Evolutionary conservation across 2,113 vertebrate genomes (phyloP).

Genomic region (Cinclus mexicanus): DNA sequence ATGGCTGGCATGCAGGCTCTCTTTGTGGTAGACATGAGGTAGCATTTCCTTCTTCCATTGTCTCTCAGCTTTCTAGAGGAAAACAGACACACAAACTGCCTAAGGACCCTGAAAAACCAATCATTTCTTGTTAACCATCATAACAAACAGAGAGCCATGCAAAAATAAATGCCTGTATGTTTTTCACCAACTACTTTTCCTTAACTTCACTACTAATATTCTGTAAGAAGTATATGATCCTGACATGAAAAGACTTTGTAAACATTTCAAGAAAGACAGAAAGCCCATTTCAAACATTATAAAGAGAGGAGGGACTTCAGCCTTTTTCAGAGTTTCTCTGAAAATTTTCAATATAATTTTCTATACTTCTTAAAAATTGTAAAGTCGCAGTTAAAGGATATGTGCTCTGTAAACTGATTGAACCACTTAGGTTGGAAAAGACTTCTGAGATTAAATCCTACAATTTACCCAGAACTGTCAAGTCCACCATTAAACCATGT

Average conservation of each 20-base stretch:
- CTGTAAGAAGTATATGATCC: neutral
- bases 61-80: neutral
- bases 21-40: neutral
- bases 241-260: neutral
- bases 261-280: neutral
- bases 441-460: neutral
- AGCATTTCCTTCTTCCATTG: neutral
- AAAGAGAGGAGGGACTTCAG: neutral
- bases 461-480: neutral
- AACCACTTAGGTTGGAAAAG: neutral
- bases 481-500: neutral
- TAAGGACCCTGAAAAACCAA: neutral
- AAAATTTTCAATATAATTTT: neutral
- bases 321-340: neutral
- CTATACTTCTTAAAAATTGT: neutral
- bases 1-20: neutral
- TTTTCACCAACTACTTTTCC: neutral
- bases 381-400: neutral
- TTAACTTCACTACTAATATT: neutral
- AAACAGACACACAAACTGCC: neutral
- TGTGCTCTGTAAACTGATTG: neutral
- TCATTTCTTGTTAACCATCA: neutral
- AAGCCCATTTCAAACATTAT: neutral
- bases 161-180: neutral
- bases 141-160: neutral